Percentiles rank a stretch among this genome's conserved stretches.
Evolutionary conservation across 2,797 vertebrate species (phyloP).

Genomic region (Jordanella pulchra): DNA sequence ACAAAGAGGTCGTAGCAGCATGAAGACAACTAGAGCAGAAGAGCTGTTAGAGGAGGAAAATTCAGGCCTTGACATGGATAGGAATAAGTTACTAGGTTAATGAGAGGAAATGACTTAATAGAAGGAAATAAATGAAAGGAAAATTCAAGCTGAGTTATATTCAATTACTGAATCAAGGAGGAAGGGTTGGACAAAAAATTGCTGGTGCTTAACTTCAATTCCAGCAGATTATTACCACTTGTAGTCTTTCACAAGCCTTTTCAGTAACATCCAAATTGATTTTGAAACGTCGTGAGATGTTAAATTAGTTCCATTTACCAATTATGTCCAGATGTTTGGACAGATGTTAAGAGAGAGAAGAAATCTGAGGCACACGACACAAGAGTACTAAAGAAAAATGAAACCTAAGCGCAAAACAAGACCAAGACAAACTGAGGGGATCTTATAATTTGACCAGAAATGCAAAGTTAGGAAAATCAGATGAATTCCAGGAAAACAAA

Average conservation of each 20-base stretch:
- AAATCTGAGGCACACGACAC: background rate
- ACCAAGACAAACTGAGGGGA: background rate
- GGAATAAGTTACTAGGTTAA: slow-evolving; percentile 18
- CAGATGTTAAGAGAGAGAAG: background rate
- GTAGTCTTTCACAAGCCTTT: background rate
- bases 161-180: background rate
- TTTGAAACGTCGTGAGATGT: background rate
- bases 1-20: slow-evolving; percentile 11
- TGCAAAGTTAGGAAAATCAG: background rate
- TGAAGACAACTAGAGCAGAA: slow-evolving; percentile 36
- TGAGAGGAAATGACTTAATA: slow-evolving; percentile 25
- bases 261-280: background rate
- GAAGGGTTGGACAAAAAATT: background rate
- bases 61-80: background rate
- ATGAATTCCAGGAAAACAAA: background rate
- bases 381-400: background rate
- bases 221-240: background rate
- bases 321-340: background rate
- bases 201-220: background rate
- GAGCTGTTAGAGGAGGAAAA: slow-evolving; percentile 13
- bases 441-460: background rate
- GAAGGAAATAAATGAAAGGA: slow-evolving; percentile 1
- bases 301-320: background rate
- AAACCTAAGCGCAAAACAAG: background rate
- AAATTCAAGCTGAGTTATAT: slow-evolving; percentile 1